These are phyloP conservation scores for Matsumurasca onukii DNA, from an alignment of 1,140 invertebrate species.

Conservation along the genomic window DNA sequence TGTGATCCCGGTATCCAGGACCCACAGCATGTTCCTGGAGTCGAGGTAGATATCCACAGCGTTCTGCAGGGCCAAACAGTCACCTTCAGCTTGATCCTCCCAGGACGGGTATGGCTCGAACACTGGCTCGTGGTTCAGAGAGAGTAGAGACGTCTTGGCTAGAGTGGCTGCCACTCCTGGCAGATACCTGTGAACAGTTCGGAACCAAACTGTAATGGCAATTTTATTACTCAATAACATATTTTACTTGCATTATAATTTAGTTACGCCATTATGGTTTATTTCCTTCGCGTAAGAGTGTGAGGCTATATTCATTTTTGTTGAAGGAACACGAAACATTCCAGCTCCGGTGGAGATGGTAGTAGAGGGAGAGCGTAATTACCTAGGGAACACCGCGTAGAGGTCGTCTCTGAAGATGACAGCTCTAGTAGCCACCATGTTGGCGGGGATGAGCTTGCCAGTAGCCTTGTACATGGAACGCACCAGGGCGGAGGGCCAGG, in stretches of 20 bases:
- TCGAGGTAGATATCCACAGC: conserved; percentile 60
- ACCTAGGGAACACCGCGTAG: too few species aligned
- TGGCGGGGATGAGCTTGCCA: conserved; percentile 57
- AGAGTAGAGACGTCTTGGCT: conserved; percentile 15
- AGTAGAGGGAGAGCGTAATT: too few species aligned
- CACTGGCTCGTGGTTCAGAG: conserved; percentile 49
- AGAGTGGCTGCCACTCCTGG: not conserved
- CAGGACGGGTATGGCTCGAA: conserved; percentile 56
- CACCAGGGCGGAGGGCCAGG: conserved; percentile 56
- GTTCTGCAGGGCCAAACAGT: conserved; percentile 57
- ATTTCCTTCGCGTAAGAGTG: too few species aligned
- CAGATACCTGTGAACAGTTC: not conserved
- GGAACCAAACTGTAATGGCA: too few species aligned
- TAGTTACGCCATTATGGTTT: too few species aligned
- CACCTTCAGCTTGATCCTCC: conserved; percentile 56
- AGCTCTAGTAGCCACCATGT: conserved; percentile 49
- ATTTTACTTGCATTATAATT: too few species aligned
- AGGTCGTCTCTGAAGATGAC: conserved; percentile 29
- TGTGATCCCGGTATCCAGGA: conserved; percentile 59
- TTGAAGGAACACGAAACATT: too few species aligned
- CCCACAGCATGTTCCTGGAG: conserved; percentile 56
- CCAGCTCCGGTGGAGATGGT: too few species aligned
- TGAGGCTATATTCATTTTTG: too few species aligned
- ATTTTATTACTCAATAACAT: too few species aligned
- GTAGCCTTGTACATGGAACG: conserved; percentile 53